Percentiles rank a stretch among this genome's conserved stretches.
phyloP scores from a whole-genome alignment of 1,140 invertebrate species.

The Diabrotica virgifera region DNA sequence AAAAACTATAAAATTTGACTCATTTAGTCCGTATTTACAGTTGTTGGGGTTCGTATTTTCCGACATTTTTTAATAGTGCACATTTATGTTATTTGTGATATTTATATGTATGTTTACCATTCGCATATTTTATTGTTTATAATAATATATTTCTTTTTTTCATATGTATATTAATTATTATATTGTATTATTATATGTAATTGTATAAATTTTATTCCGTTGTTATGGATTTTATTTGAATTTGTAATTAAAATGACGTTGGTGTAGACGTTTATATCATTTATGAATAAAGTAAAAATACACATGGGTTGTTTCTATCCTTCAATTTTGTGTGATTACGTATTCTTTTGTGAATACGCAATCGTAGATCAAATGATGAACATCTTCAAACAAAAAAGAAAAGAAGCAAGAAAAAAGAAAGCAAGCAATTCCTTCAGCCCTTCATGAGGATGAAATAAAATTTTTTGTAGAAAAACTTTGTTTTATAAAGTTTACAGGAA shows the following conservation, averaged over 20 bases:
- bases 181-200: constrained; percentile 15
- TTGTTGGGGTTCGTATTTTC: not conserved
- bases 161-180: constrained; percentile 7
- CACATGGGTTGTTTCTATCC: too few relatives aligned
- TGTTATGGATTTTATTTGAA: constrained; percentile 17
- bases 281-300: not conserved
- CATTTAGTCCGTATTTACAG: not conserved
- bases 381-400: too few relatives aligned
- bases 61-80: constrained; percentile 6
- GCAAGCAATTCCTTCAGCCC: too few relatives aligned
- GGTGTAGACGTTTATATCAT: not conserved
- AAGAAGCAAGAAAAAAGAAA: too few relatives aligned
- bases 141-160: constrained; percentile 19
- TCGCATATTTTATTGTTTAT: constrained; percentile 20
- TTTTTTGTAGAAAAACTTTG: too few relatives aligned
- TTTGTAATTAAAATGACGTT: constrained; percentile 5
- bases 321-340: too few relatives aligned
- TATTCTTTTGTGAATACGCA: too few relatives aligned
- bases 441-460: too few relatives aligned
- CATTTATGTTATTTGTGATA: constrained; percentile 22
- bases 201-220: constrained; percentile 23
- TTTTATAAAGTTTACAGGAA: too few relatives aligned
- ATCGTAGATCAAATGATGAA: too few relatives aligned
- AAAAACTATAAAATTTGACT: not conserved
- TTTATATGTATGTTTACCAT: constrained; percentile 22